A percentile compares a stretch with the other conserved stretches of the same genome.
phyloP scores from a whole-genome alignment of 2,888 invertebrate species.

The Geotrupes spiniger region DNA sequence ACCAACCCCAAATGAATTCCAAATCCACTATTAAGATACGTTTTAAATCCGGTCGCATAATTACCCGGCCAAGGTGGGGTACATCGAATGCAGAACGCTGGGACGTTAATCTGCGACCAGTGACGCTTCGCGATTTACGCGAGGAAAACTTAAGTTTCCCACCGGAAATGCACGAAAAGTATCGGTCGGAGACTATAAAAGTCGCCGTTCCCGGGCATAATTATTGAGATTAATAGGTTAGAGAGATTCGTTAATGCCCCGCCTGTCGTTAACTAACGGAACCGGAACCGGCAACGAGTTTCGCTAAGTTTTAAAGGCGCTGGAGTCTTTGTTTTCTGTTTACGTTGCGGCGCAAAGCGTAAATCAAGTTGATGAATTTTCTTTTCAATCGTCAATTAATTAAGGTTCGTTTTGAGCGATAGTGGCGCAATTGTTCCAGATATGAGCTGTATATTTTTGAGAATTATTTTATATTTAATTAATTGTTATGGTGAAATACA shows the following conservation, averaged over 20 bases:
- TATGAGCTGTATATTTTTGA: too few species aligned
- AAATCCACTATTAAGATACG: neutral
- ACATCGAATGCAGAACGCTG: neutral
- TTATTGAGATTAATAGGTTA: conserved; percentile 20
- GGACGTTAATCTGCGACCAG: neutral
- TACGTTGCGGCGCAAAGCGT: neutral
- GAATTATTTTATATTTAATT: too few species aligned
- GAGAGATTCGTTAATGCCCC: conserved; percentile 2
- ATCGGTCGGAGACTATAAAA: conserved; percentile 28
- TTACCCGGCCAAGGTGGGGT: neutral
- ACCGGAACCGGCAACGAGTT: conserved; percentile 7
- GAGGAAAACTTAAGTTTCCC: neutral
- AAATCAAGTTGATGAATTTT: conserved; percentile 4
- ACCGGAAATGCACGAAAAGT: conserved; percentile 16
- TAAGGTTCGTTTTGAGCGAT: neutral
- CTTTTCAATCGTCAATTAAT: conserved; percentile 4
- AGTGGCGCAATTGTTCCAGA: too few species aligned
- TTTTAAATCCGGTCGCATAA: neutral
- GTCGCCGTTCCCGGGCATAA: conserved; percentile 28
- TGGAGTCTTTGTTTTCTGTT: conserved; percentile 5
- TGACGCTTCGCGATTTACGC: conserved; percentile 1
- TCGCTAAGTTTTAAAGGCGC: conserved; percentile 3
- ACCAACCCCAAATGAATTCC: too few species aligned
- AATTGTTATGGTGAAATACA: too few species aligned
- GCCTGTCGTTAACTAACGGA: conserved; percentile 7